Base-by-base conservation (phyloP, 2,797 vertebrate genomes). In the Delichon dasypus region DNA sequence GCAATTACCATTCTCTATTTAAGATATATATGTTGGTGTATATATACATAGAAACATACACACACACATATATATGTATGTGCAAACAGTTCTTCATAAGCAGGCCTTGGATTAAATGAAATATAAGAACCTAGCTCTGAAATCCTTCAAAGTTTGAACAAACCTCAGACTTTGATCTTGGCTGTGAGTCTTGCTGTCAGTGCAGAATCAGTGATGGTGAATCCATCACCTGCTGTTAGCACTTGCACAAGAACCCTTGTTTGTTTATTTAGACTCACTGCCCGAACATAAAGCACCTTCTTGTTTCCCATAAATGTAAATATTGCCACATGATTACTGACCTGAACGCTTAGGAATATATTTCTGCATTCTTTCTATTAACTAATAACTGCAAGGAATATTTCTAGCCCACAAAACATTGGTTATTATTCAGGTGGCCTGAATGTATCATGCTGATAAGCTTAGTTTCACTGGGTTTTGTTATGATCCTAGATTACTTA, bases 51-150 rank as follows among this genome's bases (percentile, higher is more conserved):
- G 38, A 38, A 38, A n/a, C n/a, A n/a, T 13, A 23, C 1, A 9
- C 0, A 8, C 2, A 16, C 40, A 18, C 18, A 51, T 17, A 12
- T 2, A 44, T 8, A 16, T 0, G 8, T 2, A 44, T 7, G 3
- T 13, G 4, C 15, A 32, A 54, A 11, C 11, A 16, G 2, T 34
- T 74, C 13, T 17, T 88, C 25, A 19, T 64, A 68, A 78, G 4
- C 42, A 57, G 34, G 17, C 27, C 29, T 50, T 13, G 22, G 17
- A 64, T 27, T 38, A 44, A 85, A 36, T 47, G 2, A 80, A 88
- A 42, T 44, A 13, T 7, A 81, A 57, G 17, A 70, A 73, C 19
- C 5, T 25, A 25, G 40, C 16, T 62, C n/a, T 75, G 51, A 78
- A 88, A 70, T n/a, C 5, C 14, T 83, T 84, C 26, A 38, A 58